These are phyloP conservation scores for Stenodera caucasica DNA, from an alignment of 2,888 invertebrate genomes.

Conservation along the genomic window DNA sequence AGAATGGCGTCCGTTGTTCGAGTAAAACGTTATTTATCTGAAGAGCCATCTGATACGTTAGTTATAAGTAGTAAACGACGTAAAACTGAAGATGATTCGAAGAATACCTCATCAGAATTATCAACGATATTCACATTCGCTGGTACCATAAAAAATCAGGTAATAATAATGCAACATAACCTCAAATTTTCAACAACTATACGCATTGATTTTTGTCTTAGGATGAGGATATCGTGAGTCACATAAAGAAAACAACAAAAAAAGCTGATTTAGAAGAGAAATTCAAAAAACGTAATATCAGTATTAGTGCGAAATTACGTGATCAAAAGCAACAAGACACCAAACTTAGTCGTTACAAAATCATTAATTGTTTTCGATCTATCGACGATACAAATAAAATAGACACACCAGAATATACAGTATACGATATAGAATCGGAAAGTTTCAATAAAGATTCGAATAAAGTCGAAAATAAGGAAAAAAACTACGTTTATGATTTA, in stretches of 20 bases:
- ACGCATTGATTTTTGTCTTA: conserved; percentile 34
- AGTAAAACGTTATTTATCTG: conserved; percentile 72
- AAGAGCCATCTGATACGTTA: conserved; percentile 71
- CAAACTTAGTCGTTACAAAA: conserved; percentile 61
- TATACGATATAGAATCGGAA: conserved; percentile 63
- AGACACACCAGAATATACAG: conserved; percentile 52
- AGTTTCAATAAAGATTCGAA: conserved; percentile 31
- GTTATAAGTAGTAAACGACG: conserved; percentile 71
- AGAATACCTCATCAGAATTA: conserved; percentile 52
- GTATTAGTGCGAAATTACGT: conserved; percentile 56
- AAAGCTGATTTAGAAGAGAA: conserved; percentile 58
- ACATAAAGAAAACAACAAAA: conserved; percentile 54
- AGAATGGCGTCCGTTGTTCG: conserved; percentile 67
- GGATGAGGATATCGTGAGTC: conserved; percentile 56
- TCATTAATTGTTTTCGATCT: conserved; percentile 63
- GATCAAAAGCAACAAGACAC: conserved; percentile 55
- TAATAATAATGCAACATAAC: conserved; percentile 47
- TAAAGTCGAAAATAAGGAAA: conserved; percentile 29
- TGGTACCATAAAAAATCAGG: conserved; percentile 71
- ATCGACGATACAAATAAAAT: conserved; percentile 37
- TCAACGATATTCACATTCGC: conserved; percentile 72
- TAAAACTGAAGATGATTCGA: conserved; percentile 59
- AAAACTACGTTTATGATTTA: conserved; percentile 65
- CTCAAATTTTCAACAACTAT: conserved; percentile 12
- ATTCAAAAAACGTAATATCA: conserved; percentile 56